Conservation (phyloP, 2,888 invertebrate species). For the Elysia crispata region DNA sequence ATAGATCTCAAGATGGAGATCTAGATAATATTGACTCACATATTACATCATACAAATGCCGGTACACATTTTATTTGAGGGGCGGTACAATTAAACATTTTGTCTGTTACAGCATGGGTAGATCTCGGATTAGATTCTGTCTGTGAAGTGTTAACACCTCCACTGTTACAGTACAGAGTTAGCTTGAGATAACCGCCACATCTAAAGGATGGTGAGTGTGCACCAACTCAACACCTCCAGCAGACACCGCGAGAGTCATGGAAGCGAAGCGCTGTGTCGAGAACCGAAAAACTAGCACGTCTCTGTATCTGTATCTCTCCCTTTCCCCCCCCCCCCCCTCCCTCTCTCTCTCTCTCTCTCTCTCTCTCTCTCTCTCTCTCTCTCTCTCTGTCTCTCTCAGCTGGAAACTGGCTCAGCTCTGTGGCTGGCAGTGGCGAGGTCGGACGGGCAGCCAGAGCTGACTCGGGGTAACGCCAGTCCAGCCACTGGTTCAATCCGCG, state of each 20-base stretch:
- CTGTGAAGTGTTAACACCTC: no score
- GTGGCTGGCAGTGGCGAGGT: no score
- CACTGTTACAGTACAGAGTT: no score
- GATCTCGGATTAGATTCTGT: no score
- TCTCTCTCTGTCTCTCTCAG: not conserved
- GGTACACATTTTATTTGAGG: no score
- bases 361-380: not conserved
- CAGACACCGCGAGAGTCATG: not conserved
- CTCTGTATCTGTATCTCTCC: not conserved
- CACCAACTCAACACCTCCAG: no score
- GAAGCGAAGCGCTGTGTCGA: not conserved
- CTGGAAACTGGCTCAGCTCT: no score
- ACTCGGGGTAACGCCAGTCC: not conserved
- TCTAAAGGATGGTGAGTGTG: no score
- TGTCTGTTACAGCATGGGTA: no score
- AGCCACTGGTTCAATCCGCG: not conserved
- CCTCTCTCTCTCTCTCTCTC: constrained; percentile 24
- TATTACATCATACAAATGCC: not conserved
- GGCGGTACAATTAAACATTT: no score
- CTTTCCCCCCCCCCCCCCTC: not conserved
- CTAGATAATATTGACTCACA: not conserved
- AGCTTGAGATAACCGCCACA: no score
- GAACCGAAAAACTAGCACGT: not conserved
- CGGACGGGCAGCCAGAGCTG: not conserved
- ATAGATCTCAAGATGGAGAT: not conserved